A percentile compares a stretch with the other conserved stretches of the same genome.
Evolutionary conservation across 2,888 invertebrate genomes (phyloP).

Genomic region (Parnassius orleans): DNA sequence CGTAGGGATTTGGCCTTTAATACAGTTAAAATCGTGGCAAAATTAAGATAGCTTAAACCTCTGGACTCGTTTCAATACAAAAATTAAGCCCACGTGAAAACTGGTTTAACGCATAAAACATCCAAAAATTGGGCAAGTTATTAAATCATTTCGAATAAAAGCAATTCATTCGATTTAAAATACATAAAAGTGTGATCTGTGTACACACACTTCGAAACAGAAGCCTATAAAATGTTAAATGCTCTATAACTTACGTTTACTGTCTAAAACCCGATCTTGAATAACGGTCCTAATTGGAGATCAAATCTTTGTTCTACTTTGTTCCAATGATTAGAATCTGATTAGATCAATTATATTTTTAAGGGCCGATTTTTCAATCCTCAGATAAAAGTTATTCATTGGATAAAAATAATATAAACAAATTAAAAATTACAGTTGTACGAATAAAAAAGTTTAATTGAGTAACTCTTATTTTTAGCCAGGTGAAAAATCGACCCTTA

Average conservation of each 20-base stretch:
- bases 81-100: neutral
- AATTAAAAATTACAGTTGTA: too few species aligned
- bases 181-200: slow-evolving; percentile 2
- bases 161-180: neutral
- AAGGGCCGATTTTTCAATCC: too few species aligned
- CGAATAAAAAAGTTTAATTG: too few species aligned
- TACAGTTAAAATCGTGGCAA: slow-evolving; percentile 15
- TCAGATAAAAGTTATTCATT: too few species aligned
- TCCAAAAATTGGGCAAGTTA: slow-evolving; percentile 45
- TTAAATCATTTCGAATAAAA: neutral
- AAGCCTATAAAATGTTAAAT: slow-evolving; percentile 19
- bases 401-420: too few species aligned
- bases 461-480: too few species aligned
- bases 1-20: neutral
- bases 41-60: too few species aligned
- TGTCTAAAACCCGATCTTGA: slow-evolving; percentile 4
- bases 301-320: slow-evolving; percentile 8
- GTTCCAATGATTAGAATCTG: neutral
- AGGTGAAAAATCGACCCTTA: too few species aligned
- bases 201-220: slow-evolving; percentile 8
- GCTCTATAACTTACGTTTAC: neutral
- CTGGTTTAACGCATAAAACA: slow-evolving; percentile 34
- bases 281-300: slow-evolving; percentile 12
- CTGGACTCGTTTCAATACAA: too few species aligned
- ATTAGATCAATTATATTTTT: too few species aligned